These are phyloP conservation scores for Aspidoscelis tigris DNA, from an alignment of 2,113 vertebrate genomes.

Conservation along the genomic window DNA sequence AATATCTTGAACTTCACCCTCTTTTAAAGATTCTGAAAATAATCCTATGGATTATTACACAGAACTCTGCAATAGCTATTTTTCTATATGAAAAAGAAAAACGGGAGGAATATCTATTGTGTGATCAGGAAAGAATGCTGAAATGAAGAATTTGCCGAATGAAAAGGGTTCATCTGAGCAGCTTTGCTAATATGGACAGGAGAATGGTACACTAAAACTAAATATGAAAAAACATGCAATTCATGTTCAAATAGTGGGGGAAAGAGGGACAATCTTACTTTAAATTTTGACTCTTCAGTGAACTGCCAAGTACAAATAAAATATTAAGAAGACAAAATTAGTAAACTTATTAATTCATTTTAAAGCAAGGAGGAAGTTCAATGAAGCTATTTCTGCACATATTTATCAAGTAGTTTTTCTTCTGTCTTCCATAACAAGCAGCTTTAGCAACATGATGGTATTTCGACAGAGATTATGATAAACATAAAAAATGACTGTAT, in stretches of 20 bases:
- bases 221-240: neutral
- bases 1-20: constrained; percentile 6
- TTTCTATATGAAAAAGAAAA: neutral
- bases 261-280: neutral
- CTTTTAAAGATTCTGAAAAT: constrained; percentile 6
- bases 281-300: neutral
- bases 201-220: neutral
- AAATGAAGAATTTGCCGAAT: neutral
- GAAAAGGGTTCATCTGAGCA: neutral
- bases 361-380: neutral
- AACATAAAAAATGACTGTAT: no score
- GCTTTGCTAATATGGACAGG: neutral
- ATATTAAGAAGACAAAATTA: neutral
- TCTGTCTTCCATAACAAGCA: neutral
- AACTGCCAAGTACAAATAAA: neutral
- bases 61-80: neutral
- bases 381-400: neutral
- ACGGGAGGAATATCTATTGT: neutral
- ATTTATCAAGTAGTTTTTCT: neutral
- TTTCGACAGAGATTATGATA: no score
- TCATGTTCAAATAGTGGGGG: neutral
- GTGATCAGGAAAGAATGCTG: neutral
- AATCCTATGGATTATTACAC: neutral
- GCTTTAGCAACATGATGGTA: neutral
- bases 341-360: neutral